Evolutionary conservation across 2,797 vertebrate genomes (phyloP).

Genomic region (Coregonus suidteri): DNA sequence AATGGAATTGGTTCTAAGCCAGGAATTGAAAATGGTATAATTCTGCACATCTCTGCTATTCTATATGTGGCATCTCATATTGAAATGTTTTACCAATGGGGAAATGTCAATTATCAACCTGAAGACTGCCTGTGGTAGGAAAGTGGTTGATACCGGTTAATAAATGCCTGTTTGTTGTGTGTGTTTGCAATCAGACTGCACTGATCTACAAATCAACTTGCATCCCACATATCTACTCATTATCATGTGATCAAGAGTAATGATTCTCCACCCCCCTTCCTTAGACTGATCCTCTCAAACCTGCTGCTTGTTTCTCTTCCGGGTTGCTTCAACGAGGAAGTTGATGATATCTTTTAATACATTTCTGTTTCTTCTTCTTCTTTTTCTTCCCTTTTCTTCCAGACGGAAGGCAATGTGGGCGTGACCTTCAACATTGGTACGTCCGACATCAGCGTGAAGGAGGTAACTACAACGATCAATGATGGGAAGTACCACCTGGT

Average conservation of each 20-base stretch:
- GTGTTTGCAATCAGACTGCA: no score
- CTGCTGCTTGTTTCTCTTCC: no score
- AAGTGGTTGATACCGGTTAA: background rate
- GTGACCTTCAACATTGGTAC: slow-evolving; percentile 98
- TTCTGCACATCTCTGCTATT: background rate
- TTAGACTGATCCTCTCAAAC: no score
- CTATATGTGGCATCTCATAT: background rate
- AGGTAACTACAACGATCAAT: slow-evolving; percentile 85
- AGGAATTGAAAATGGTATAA: background rate
- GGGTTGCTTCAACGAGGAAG: no score
- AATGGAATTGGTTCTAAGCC: background rate
- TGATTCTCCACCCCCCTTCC: no score
- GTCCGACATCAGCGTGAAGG: slow-evolving; percentile 94
- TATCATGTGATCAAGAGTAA: no score
- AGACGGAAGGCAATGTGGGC: slow-evolving; percentile 95
- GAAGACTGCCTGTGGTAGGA: background rate
- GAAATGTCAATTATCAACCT: background rate
- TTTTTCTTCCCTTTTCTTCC: slow-evolving; percentile 18
- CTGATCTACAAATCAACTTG: no score
- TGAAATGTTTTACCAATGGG: background rate
- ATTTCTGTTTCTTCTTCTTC: background rate
- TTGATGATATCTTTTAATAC: no score
- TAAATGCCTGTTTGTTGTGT: slow-evolving; percentile 14
- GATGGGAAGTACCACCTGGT: slow-evolving; percentile 96
- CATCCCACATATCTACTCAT: no score